Evolutionary conservation across 2,113 vertebrate genomes (phyloP), one percentile per base, ranked within the genome.

Genomic region (Oostethus manadensis): DNA sequence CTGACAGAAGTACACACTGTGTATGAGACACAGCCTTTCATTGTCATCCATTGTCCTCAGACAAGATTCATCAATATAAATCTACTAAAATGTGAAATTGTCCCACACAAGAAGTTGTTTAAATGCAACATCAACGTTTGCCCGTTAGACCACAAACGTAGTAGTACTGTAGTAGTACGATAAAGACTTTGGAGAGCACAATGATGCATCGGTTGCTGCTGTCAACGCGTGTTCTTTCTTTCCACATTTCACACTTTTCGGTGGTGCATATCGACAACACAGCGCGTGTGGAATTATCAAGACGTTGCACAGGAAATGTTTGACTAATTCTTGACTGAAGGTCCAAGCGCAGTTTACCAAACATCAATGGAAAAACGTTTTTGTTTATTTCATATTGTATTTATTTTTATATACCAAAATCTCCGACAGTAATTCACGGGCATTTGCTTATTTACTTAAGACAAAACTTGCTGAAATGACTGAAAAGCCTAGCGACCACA

Each of bases 351-450:
- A 50, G 51, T 66, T 48, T 26, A 20, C 3, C 11, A 21, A 66
- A 56, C 42, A 68, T 66, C 0, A 40, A 60, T 26, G n/a, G n/a
- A n/a, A n/a, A n/a, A n/a, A n/a, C n/a, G n/a, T 26, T 22, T 10
- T 26, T 73, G n/a, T n/a, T n/a, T n/a, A n/a, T 76, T 73, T 70
- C 66, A 68, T 86, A 57, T 74, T 76, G 46, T 74, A 69, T 78
- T 80, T 78, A 66, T 75, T 74, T 58, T n/a, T 2, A 47, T 21
- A n/a, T 51, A 44, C 35, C 35, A 63, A 54, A 64, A 63, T 56
- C 51, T 67, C 17, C 21, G 51, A 40, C 58, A 62, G n/a, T 64
- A 48, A 63, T 74, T 66, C 42, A 58, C 7, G 29, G 60, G 54
- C 54, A 57, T 68, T 76, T 53, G 40, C 64, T 67, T 54, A 61